Evolutionary conservation across 2,888 invertebrate genomes (phyloP), one percentile per base, ranked within the genome.

Genomic region (Cancer borealis): DNA sequence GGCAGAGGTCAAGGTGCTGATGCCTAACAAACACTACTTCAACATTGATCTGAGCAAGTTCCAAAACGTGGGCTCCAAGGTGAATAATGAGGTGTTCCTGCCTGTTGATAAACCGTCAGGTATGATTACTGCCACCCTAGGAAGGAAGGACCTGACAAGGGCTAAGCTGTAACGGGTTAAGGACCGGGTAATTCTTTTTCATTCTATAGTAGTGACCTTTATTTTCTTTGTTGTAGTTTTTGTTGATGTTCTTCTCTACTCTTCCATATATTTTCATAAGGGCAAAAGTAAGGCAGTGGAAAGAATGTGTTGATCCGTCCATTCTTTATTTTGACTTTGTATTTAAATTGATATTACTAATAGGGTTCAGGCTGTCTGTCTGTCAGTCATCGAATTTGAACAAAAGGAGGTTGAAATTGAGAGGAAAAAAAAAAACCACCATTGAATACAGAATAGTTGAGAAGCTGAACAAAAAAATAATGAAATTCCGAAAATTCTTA

Each of bases 1-100:
- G 89, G 97, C 97, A 5, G 97, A 97, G 96, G 97, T 98, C 92
- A 97, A 97, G 96, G 98, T 98, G 97, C 97, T 97, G 95, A 98
- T 98, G 97, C 98, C 98, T 0, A 98, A 98, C 96, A 98, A 98
- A 96, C 98, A 98, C 96, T 98, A 98, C 96, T 97, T 98, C 96
- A 97, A 97, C 96, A 97, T 98, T 88, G 98, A 98, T 96, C 97
- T 98, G 96, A 97, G 97, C 10, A 98, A 98, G 96, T 98, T 98
- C 96, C 97, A 98, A 97, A 94, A 93, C 3, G 95, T 96, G 21
- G 39, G 91, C 54, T 54, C 54, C 30, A 97, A 97, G 93, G 2
- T 4, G 14, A 98, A 98, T 91, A 97, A 97, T 96, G 98, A 98
- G 96, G 98, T 98, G 79, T 98, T 98, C 96, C 97, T 98, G 93